These are phyloP conservation scores for Odobenus rosmarus DNA, from an alignment of 2,113 vertebrate species.

Conservation along the genomic window DNA sequence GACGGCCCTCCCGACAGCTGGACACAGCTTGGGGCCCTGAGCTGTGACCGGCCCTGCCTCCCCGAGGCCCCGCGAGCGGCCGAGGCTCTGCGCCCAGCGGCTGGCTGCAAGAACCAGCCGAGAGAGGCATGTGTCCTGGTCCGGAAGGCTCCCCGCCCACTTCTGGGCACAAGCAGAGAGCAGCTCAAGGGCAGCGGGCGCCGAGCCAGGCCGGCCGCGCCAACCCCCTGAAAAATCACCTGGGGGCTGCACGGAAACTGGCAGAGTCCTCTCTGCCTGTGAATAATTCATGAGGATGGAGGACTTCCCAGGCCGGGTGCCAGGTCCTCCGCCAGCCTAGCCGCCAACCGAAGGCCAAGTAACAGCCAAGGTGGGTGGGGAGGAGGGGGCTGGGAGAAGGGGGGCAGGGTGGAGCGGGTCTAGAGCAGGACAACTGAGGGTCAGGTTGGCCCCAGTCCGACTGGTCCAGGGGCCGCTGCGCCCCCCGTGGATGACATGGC, in stretches of 20 bases:
- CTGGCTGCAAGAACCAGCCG: neutral
- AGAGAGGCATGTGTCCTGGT: fast-evolving
- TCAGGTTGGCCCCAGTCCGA: neutral
- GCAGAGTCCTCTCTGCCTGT: neutral
- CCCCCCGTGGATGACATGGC: neutral
- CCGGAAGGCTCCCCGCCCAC: neutral
- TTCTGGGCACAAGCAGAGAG: no score
- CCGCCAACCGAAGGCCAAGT: neutral
- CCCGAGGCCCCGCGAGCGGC: neutral
- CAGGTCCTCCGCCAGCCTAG: neutral
- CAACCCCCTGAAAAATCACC: slow-evolving; percentile 68
- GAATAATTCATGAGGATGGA: neutral
- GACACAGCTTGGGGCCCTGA: neutral
- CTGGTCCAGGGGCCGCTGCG: neutral
- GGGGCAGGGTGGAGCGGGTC: fast-evolving
- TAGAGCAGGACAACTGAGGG: fast-evolving
- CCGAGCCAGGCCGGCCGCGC: neutral
- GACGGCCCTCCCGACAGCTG: neutral
- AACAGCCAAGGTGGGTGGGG: fast-evolving
- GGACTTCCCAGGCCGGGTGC: neutral
- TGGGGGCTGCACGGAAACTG: neutral
- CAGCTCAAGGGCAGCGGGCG: fast-evolving
- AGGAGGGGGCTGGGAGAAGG: no score
- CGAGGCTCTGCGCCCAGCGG: neutral
- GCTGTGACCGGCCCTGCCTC: neutral